A percentile compares a stretch with the other conserved stretches of the same genome.
Conservation (phyloP, 1,140 invertebrate genomes). For the Pseudomyrmex gracilis region DNA sequence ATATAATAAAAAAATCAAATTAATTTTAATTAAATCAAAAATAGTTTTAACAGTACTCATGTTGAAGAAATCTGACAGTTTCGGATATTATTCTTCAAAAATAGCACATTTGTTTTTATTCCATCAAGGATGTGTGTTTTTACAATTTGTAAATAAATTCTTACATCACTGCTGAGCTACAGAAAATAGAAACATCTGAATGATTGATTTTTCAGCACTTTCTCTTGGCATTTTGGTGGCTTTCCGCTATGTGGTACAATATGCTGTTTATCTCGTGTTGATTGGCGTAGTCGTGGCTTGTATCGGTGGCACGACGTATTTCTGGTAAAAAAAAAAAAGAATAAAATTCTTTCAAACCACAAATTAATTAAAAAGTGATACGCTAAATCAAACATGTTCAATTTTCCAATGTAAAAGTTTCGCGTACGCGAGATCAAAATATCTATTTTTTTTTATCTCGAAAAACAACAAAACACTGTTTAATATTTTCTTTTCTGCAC, state of each 20-base stretch:
- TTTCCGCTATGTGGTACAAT: conserved; percentile 87
- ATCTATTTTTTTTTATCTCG: conserved; percentile 5
- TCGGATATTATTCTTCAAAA: background rate
- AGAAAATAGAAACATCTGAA: background rate
- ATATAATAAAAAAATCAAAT: too few species aligned
- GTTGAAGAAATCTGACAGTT: conserved; percentile 8
- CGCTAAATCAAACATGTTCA: background rate
- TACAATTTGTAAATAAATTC: conserved; percentile 35
- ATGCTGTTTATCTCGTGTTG: conserved; percentile 90
- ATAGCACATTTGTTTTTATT: background rate
- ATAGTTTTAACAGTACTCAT: background rate
- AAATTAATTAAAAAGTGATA: conserved; percentile 8
- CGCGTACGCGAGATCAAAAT: background rate
- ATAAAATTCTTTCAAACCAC: background rate
- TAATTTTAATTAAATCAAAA: background rate
- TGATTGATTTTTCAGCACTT: conserved; percentile 84
- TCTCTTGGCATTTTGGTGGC: conserved; percentile 87
- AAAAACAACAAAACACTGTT: background rate
- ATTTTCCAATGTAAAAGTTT: background rate
- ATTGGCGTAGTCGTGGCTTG: conserved; percentile 87
- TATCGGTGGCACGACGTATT: conserved; percentile 87
- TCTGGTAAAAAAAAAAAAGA: conserved; percentile 87
- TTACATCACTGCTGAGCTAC: background rate
- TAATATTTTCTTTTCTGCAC: conserved; percentile 1
- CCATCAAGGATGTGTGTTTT: background rate